Evolutionary conservation across 2,888 invertebrate species (phyloP).

Genomic region (Mesodorylaimus sp.): DNA sequence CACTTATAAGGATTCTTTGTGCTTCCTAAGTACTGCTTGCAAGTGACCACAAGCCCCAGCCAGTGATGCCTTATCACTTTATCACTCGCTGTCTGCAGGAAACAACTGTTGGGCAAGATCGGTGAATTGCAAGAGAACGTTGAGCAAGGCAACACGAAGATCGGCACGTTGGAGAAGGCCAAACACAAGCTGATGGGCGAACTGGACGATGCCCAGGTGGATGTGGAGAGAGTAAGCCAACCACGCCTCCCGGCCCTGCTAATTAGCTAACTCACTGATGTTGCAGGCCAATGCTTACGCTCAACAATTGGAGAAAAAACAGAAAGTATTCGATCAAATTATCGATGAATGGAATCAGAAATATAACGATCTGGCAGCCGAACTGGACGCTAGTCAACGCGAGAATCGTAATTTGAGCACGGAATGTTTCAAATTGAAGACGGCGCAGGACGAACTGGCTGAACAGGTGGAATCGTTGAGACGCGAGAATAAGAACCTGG

Average conservation of each 20-base stretch:
- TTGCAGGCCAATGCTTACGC: neutral
- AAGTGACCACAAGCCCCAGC: conserved; percentile 29
- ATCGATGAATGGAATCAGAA: conserved; percentile 99
- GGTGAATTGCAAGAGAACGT: conserved; percentile 91
- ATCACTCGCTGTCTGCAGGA: conserved; percentile 1
- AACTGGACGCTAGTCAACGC: conserved; percentile 95
- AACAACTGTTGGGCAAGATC: conserved; percentile 63
- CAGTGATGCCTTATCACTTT: no score
- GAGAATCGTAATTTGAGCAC: conserved; percentile 99
- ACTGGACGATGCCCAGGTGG: conserved; percentile 79
- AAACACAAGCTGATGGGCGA: conserved; percentile 87
- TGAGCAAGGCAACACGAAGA: conserved; percentile 92
- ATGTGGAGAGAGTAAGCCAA: conserved; percentile 65
- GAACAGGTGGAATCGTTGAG: conserved; percentile 80
- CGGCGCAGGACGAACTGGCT: conserved; percentile 30
- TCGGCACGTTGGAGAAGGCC: conserved; percentile 87
- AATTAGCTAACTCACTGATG: neutral
- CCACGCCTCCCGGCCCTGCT: neutral
- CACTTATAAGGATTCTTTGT: neutral
- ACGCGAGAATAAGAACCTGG: conserved; percentile 96
- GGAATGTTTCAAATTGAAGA: conserved; percentile 93
- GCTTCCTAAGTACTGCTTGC: neutral
- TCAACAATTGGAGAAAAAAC: conserved; percentile 82
- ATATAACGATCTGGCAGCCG: conserved; percentile 83
- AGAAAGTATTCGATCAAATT: conserved; percentile 99